A percentile compares a stretch with the other conserved stretches of the same genome.
Evolutionary conservation across 30 jellyfish, hydroid and myxozoan genomes (phyloP).

Genomic region (Clytia hemisphaerica): DNA sequence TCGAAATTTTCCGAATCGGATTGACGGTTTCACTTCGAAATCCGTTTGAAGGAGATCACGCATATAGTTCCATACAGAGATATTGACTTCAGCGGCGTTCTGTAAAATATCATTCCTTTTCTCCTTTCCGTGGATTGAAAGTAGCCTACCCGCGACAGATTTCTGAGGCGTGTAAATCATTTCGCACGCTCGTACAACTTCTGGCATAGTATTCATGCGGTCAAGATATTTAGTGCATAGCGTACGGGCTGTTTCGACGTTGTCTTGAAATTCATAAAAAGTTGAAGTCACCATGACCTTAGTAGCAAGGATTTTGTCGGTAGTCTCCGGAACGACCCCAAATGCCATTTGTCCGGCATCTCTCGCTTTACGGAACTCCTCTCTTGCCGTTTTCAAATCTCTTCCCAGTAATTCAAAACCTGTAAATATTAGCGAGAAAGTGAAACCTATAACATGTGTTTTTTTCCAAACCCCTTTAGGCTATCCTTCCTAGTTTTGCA

Average conservation of each 20-base stretch:
- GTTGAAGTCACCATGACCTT: conserved; percentile 59
- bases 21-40: conserved; percentile 44
- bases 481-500: no score
- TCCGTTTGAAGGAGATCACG: not conserved
- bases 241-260: conserved; percentile 61
- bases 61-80: conserved; percentile 48
- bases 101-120: conserved; percentile 43
- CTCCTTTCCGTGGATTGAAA: conserved; percentile 53
- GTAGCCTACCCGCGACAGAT: conserved; percentile 27
- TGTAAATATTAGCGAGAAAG: no score
- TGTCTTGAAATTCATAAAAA: conserved; percentile 65
- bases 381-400: conserved; percentile 50
- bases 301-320: conserved; percentile 69
- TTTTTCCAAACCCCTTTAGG: no score
- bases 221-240: conserved; percentile 56
- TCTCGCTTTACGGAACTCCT: conserved; percentile 76
- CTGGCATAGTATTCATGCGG: conserved; percentile 82
- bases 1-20: conserved; percentile 35
- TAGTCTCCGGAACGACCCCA: conserved; percentile 78
- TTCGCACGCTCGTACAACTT: conserved; percentile 65
- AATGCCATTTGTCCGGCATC: conserved; percentile 90
- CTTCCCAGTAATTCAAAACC: conserved; percentile 55
- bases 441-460: no score
- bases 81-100: conserved; percentile 60
- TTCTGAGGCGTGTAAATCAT: conserved; percentile 36